Percentiles rank a stretch among this genome's conserved stretches.
Evolutionary conservation across 2,113 vertebrate genomes (phyloP).

Genomic region (Heptranchias perlo): DNA sequence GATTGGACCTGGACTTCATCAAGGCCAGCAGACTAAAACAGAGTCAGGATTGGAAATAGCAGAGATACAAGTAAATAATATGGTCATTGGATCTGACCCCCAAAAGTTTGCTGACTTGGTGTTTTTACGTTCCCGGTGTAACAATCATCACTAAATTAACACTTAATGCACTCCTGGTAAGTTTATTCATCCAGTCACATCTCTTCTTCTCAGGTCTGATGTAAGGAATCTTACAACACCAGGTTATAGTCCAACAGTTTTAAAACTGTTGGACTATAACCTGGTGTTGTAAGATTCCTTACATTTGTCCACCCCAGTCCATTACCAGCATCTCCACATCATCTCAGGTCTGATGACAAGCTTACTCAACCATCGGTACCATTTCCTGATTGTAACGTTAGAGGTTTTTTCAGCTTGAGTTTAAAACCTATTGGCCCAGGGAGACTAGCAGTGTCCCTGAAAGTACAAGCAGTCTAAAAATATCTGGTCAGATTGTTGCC

Average conservation of each 20-base stretch:
- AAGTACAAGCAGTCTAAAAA: neutral
- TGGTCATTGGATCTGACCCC: neutral
- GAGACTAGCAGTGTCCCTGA: too few species aligned
- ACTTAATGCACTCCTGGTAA: too few species aligned
- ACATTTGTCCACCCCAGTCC: too few species aligned
- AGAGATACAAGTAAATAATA: neutral
- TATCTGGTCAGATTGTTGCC: neutral
- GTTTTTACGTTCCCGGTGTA: too few species aligned
- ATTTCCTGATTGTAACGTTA: neutral
- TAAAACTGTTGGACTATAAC: too few species aligned
- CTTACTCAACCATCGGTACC: neutral
- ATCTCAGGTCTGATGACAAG: neutral
- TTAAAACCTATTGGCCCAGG: neutral
- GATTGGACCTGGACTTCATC: neutral
- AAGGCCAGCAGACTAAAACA: neutral
- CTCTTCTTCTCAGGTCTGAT: neutral
- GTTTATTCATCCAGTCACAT: neutral
- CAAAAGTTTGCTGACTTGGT: neutral
- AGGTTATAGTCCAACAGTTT: too few species aligned
- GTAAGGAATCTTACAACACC: too few species aligned
- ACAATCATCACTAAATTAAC: neutral
- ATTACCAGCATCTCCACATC: too few species aligned
- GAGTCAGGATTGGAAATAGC: neutral
- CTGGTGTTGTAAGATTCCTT: too few species aligned
- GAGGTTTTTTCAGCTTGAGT: neutral